A percentile compares a stretch with the other conserved stretches of the same genome.
These are phyloP conservation scores for Cheilosia variabilis DNA, from an alignment of 2,888 invertebrate species.

Conservation along the genomic window DNA sequence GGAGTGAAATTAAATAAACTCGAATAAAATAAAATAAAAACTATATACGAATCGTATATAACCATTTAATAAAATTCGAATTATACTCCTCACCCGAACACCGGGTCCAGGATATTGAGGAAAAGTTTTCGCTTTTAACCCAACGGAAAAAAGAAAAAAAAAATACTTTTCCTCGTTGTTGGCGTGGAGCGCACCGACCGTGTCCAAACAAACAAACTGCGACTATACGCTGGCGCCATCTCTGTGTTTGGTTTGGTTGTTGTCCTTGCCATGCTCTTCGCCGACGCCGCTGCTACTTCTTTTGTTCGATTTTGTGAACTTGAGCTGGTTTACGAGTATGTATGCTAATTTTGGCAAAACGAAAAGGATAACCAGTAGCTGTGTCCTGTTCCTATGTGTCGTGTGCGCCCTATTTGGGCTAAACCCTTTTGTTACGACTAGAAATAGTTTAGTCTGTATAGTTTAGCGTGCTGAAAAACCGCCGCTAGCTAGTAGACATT, in stretches of 20 bases:
- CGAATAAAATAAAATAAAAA: slow-evolving; percentile 50
- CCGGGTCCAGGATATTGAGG: slow-evolving; percentile 6
- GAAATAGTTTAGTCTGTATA: slow-evolving; percentile 60
- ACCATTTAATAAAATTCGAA: slow-evolving; percentile 65
- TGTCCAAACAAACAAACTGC: slow-evolving; percentile 64
- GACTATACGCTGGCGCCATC: slow-evolving; percentile 63
- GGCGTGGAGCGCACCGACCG: slow-evolving; percentile 48
- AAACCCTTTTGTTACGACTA: slow-evolving; percentile 58
- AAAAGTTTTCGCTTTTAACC: slow-evolving; percentile 52
- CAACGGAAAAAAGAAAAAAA: not conserved
- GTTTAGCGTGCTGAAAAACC: slow-evolving; percentile 21
- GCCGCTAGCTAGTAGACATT: slow-evolving; percentile 35
- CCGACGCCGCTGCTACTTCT: slow-evolving; percentile 5
- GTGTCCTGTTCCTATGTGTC: not conserved
- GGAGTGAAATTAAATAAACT: slow-evolving; percentile 47
- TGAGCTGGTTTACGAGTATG: slow-evolving; percentile 63
- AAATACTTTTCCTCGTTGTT: slow-evolving; percentile 42
- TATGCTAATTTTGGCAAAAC: slow-evolving; percentile 64
- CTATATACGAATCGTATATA: slow-evolving; percentile 61
- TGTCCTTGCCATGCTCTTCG: slow-evolving; percentile 5
- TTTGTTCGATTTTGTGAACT: slow-evolving; percentile 64
- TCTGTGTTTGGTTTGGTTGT: slow-evolving; percentile 30
- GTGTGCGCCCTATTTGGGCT: slow-evolving; percentile 24
- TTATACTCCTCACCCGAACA: slow-evolving; percentile 24
- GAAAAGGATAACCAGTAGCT: slow-evolving; percentile 15